phyloP scores from a whole-genome alignment of 2,113 vertebrate genomes.

The Collichthys lucidus region DNA sequence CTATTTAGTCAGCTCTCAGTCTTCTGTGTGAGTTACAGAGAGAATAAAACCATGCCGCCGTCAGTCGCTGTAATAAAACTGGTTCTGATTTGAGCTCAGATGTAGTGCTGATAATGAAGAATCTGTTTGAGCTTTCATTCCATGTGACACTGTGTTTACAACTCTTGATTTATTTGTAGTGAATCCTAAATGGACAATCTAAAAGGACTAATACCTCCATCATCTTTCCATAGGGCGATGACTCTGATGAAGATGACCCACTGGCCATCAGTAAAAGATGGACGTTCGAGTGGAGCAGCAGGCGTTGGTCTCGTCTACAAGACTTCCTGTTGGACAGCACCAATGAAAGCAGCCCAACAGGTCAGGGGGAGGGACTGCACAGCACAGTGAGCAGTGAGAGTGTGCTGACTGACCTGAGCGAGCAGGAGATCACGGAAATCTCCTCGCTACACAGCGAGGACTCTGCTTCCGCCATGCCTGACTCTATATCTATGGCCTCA shows the following conservation, averaged over 20 bases:
- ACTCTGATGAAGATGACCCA: conserved; percentile 96
- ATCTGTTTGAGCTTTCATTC: background rate
- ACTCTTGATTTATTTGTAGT: conserved; percentile 3
- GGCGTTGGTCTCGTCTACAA: conserved; percentile 95
- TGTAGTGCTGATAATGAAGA: background rate
- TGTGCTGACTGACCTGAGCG: conserved; percentile 94
- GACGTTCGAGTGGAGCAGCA: conserved; percentile 97
- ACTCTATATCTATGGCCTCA: conserved; percentile 79
- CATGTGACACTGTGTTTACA: background rate
- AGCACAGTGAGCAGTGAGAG: conserved; percentile 95
- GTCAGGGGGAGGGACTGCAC: conserved; percentile 86
- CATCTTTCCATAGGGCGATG: conserved; percentile 87
- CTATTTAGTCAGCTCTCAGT: too few species aligned
- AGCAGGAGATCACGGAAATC: conserved; percentile 89
- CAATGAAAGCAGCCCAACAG: conserved; percentile 83
- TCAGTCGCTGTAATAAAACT: too few species aligned
- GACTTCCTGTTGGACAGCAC: conserved; percentile 85
- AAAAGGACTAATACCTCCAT: background rate
- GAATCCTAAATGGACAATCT: background rate
- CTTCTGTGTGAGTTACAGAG: background rate
- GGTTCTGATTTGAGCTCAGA: too few species aligned
- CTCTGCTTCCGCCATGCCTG: conserved; percentile 83
- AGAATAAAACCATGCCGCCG: background rate
- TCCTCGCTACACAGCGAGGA: conserved; percentile 93
- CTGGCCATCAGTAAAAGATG: conserved; percentile 97